phyloP scores from a whole-genome alignment of 2,797 vertebrate species.

The Pangasius macronema region DNA sequence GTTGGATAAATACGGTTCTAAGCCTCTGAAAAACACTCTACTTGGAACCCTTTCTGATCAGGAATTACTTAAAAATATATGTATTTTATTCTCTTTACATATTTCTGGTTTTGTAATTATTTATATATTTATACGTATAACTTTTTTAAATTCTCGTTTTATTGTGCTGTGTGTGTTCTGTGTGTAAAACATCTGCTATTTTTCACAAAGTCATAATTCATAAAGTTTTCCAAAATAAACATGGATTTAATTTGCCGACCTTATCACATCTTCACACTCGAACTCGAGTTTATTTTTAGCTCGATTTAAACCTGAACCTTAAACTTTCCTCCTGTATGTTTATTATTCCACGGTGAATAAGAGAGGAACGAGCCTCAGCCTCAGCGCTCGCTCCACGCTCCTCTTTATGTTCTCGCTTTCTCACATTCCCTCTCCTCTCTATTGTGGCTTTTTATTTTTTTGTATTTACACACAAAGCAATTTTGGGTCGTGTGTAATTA shows the following conservation, averaged over 20 bases:
- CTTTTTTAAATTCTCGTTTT: neutral
- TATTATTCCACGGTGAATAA: neutral
- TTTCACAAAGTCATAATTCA: neutral
- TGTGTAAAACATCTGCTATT: too few relatives aligned
- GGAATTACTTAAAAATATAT: neutral
- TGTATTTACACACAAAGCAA: constrained; percentile 47
- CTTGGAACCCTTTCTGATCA: neutral
- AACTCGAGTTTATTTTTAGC: neutral
- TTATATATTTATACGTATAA: neutral
- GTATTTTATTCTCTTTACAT: neutral
- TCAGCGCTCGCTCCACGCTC: neutral
- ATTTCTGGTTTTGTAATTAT: neutral
- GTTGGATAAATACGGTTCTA: neutral
- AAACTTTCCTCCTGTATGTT: neutral
- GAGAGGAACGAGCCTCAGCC: neutral
- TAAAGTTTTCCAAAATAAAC: neutral
- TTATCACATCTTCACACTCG: too few relatives aligned
- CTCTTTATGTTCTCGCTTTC: neutral
- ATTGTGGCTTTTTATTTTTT: constrained; percentile 5
- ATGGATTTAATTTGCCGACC: neutral
- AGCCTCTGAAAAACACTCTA: neutral
- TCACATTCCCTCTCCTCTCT: constrained; percentile 23
- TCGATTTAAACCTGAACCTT: neutral
- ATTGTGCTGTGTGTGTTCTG: neutral
- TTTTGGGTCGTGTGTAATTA: constrained; percentile 39